These are phyloP conservation scores for Drosophila algonquin DNA, from an alignment of 2,888 invertebrate genomes.

Conservation along the genomic window DNA sequence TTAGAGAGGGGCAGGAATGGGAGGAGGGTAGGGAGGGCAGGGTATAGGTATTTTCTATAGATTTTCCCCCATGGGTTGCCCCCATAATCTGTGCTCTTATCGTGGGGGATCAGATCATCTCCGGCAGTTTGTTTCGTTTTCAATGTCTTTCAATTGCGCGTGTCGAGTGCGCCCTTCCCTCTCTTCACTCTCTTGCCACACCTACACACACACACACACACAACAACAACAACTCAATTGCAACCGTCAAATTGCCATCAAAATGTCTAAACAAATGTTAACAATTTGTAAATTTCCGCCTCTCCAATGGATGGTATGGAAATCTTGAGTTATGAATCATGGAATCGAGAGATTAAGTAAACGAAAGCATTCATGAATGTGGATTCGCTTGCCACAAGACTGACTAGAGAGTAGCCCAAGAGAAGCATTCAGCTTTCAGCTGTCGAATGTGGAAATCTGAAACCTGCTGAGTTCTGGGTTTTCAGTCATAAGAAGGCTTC, in stretches of 20 bases:
- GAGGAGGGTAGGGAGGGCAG: background rate
- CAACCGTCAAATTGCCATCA: conserved; percentile 29
- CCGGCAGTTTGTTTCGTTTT: background rate
- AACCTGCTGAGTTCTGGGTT: too few species aligned
- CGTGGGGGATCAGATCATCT: background rate
- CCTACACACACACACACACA: too few species aligned
- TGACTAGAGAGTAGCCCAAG: too few species aligned
- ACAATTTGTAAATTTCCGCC: conserved; percentile 29
- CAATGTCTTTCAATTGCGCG: conserved; percentile 26
- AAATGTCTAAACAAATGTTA: conserved; percentile 43
- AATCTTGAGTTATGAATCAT: background rate
- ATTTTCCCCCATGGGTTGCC: background rate
- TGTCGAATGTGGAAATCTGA: too few species aligned
- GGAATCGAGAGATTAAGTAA: background rate
- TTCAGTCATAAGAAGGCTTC: too few species aligned
- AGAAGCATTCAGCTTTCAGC: too few species aligned
- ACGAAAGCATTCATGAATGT: background rate
- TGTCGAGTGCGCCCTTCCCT: conserved; percentile 7
- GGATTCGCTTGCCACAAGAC: background rate
- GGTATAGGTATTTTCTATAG: background rate
- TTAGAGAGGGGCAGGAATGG: background rate
- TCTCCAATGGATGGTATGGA: background rate
- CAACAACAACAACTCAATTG: background rate
- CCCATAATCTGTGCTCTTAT: background rate
- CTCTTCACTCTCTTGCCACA: too few species aligned